Evolutionary conservation across 2,113 vertebrate species (phyloP), one percentile per base, ranked within the genome.

Genomic region (Alaudala cheleensis): DNA sequence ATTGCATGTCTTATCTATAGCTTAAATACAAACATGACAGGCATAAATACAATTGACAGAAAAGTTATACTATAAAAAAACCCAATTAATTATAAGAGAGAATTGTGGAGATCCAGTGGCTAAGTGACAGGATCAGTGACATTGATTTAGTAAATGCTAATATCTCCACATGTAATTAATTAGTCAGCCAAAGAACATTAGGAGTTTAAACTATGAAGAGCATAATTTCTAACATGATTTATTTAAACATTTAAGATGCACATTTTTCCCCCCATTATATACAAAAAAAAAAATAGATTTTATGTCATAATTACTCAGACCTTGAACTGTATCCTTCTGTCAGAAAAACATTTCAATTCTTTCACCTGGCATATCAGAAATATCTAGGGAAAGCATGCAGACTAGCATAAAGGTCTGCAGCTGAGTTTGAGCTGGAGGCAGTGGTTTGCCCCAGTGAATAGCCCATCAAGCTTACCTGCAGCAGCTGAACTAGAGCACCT

Each of bases 71-170:
- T 4, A 24, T 42, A 21, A 71, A 78, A 78, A 95, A 80, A 4
- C 2, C 1, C 0, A 0, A 15, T 28, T 81, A 45, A 60, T 39
- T 5, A 24, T 29, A 34, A 37, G 33, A 22, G 10, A 45, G n/a
- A 42, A 23, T 8, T 61, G 5, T 37, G 23, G 24, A 53, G 19
- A 61, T 37, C 16, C 31, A 73, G 23, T 31, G 13, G 20, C 47
- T 88, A 76, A 49, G 28, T 37, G 31, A 15, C 3, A 40, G 26
- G 8, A 34, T 22, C 47, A 37, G n/a, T 60, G 23, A 45, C 13
- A 61, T 28, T 2, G 6, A 29, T 86, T 77, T 39, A 44, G 26
- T 29, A 56, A 69, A 39, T 57, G 37, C 5, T 51, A 34, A 21
- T 31, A 34, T 11, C 61, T 3, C 6, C 44, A 71, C 4, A 10